These are phyloP conservation scores for Pseudomyrmex gracilis DNA, from an alignment of 1,140 invertebrate genomes.

Conservation along the genomic window DNA sequence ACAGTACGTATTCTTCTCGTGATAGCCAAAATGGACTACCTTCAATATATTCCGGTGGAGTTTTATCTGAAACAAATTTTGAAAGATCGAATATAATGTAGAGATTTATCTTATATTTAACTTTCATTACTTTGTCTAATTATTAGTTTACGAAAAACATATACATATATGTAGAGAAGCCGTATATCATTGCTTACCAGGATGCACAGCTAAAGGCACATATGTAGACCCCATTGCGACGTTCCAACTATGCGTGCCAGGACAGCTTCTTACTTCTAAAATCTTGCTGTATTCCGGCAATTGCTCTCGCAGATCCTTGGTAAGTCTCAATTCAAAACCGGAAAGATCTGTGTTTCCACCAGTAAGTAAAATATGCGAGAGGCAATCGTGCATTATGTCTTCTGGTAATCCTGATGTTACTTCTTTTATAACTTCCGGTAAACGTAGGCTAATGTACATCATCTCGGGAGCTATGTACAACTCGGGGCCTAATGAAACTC, in stretches of 20 bases:
- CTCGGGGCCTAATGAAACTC: slow-evolving; percentile 84
- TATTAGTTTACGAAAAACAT: background rate
- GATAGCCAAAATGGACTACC: slow-evolving; percentile 85
- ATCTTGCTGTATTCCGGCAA: slow-evolving; percentile 83
- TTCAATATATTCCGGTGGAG: slow-evolving; percentile 82
- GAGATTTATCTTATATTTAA: too few relatives aligned
- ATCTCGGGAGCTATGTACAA: slow-evolving; percentile 85
- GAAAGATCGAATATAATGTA: background rate
- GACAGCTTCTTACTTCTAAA: slow-evolving; percentile 83
- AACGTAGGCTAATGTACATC: slow-evolving; percentile 84
- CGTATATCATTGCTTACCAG: slow-evolving; percentile 73
- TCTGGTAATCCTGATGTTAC: slow-evolving; percentile 82
- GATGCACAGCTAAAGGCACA: slow-evolving; percentile 84
- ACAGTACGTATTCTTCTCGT: slow-evolving; percentile 85
- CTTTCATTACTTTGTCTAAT: too few relatives aligned
- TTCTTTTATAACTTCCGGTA: slow-evolving; percentile 84
- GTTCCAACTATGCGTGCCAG: slow-evolving; percentile 85
- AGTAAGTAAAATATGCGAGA: slow-evolving; percentile 85
- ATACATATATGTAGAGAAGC: slow-evolving; percentile 4
- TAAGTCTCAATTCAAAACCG: slow-evolving; percentile 84
- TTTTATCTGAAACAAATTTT: slow-evolving; percentile 79
- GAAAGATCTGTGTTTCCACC: slow-evolving; percentile 85
- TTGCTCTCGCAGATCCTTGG: slow-evolving; percentile 83
- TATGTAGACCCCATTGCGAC: slow-evolving; percentile 85
- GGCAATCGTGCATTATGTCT: slow-evolving; percentile 82